These are phyloP conservation scores for Melitaea athalia DNA, from an alignment of 2,888 invertebrate genomes.

Conservation along the genomic window DNA sequence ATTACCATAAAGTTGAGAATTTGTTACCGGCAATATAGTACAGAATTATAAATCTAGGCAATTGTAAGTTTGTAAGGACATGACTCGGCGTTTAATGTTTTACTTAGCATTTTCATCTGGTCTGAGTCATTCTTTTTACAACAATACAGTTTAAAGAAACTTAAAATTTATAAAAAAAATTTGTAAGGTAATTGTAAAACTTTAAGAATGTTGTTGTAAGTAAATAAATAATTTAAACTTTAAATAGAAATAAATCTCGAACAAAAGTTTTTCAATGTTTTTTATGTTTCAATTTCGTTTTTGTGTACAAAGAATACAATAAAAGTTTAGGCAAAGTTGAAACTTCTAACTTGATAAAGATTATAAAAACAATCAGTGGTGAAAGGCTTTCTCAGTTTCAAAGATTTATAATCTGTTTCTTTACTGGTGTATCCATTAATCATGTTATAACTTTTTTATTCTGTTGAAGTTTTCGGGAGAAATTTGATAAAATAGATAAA, in stretches of 20 bases:
- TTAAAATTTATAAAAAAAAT: no score
- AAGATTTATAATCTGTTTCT: slow-evolving; percentile 56
- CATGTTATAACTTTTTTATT: slow-evolving; percentile 48
- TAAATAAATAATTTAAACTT: not conserved
- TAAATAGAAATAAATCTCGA: not conserved
- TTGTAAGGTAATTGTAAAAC: no score
- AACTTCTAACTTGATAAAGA: slow-evolving; percentile 31
- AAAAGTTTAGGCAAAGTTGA: slow-evolving; percentile 13
- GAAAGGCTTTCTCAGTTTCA: slow-evolving; percentile 50
- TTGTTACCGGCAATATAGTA: slow-evolving; percentile 13
- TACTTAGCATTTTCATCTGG: slow-evolving; percentile 36
- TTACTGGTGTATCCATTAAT: slow-evolving; percentile 59
- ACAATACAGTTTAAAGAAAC: not conserved
- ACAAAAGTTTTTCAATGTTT: not conserved
- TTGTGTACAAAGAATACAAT: not conserved
- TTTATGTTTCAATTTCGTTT: not conserved
- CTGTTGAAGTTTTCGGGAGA: slow-evolving; percentile 30
- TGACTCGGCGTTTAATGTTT: slow-evolving; percentile 30
- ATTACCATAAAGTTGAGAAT: slow-evolving; percentile 7
- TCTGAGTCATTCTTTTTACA: slow-evolving; percentile 27
- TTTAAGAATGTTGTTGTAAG: no score
- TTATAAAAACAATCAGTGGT: slow-evolving; percentile 40
- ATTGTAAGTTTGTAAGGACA: slow-evolving; percentile 29
- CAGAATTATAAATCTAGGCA: slow-evolving; percentile 29
- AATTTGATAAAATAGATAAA: slow-evolving; percentile 31